Evolutionary conservation across 2,113 vertebrate genomes (phyloP).

Genomic region (Danionella cerebrum): DNA sequence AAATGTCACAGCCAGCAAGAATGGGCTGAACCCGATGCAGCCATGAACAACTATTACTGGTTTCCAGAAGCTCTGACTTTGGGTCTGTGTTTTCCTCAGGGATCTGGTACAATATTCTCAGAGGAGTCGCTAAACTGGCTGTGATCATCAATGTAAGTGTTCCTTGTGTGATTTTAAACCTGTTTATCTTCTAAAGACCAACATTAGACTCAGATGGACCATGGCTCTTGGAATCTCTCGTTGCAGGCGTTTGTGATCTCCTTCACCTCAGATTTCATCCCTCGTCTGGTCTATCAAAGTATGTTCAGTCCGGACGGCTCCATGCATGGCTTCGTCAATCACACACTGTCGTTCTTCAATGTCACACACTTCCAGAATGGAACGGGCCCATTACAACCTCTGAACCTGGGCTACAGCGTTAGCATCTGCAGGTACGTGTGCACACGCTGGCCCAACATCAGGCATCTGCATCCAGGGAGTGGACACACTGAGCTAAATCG

Average conservation of each 20-base stretch:
- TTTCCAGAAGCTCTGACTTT: no score
- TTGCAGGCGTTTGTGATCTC: constrained; percentile 93
- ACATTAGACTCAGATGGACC: no score
- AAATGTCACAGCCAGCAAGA: no score
- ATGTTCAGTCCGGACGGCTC: constrained; percentile 95
- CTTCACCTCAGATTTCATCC: constrained; percentile 99
- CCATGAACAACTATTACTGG: no score
- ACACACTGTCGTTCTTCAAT: constrained; percentile 95
- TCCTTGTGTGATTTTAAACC: no score
- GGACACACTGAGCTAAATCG: no score
- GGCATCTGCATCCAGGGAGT: no score
- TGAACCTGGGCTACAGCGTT: constrained; percentile 75
- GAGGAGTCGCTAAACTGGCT: constrained; percentile 88
- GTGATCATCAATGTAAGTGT: constrained; percentile 95
- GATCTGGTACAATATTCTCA: constrained; percentile 96
- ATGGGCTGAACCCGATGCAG: no score
- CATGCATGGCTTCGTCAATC: constrained; percentile 96
- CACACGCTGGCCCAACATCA: no score
- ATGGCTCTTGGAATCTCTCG: no score
- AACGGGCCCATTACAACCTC: constrained; percentile 74
- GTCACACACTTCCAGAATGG: constrained; percentile 91
- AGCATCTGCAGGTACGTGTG: constrained; percentile 92
- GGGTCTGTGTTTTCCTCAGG: constrained; percentile 56
- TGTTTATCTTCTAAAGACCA: no score
- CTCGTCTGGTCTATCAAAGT: constrained; percentile 95